Base-by-base conservation (phyloP, 2,797 vertebrate genomes). In the Squalus acanthias region DNA sequence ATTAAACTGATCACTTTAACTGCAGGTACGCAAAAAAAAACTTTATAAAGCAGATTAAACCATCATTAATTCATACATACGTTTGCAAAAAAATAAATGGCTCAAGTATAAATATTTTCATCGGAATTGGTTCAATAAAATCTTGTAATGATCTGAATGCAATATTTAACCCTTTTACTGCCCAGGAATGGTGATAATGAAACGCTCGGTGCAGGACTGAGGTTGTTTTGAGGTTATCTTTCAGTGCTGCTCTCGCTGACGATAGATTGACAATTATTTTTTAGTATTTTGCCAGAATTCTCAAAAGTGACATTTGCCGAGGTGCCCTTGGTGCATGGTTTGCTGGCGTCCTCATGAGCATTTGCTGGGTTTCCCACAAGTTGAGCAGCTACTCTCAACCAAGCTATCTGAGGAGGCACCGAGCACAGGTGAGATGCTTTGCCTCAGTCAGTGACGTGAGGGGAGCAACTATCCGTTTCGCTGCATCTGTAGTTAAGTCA, bases 1-100 rank as follows among this genome's bases (percentile, higher is more conserved):
- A 93, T 93, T 93, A 93, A 93, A 46, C 91, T 39, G 91, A 69
- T 93, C 65, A 67, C 63, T 67, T 67, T 69, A 93, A 93, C 39
- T 50, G 82, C 82, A 85, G 82, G 7, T 85, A 50, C 20, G 20
- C 82, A 85, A 22, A 85, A 76, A 69, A 50, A 85, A 85, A 85
- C 82, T 50, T 85, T 85, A 50, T 50, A 8, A 50, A 50, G 22
- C 46, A 85, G 50, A 85, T 50, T 85, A 46, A 85, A 85, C 39
- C 79, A 17, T 57, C 53, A 22, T 72, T 26, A 26, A 26, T 29
- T 26, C 7, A 72, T 26, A 7, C 5, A 7, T 85, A 46, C 7
- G 5, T 46, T 17, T 50, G 46, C 39, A 7, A 46, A 46, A 20
- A 46, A 46, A 82, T 57, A 57, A 63, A 63, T 10, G 60, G 33